Percentiles rank a stretch among this genome's conserved stretches.
phyloP scores from a whole-genome alignment of 1,140 invertebrate genomes.

The Whitmania pigra region DNA sequence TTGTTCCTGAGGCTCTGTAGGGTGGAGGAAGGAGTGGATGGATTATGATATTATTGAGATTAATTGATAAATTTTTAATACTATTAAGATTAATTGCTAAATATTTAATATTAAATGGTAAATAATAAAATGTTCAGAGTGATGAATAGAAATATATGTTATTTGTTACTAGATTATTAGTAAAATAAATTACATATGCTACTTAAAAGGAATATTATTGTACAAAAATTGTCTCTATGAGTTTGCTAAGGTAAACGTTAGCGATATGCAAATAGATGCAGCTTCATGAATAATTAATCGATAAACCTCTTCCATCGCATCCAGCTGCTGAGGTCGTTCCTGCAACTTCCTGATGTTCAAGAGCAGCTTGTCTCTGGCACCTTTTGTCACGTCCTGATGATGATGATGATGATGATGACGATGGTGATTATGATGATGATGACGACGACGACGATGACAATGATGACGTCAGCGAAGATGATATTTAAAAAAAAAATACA shows the following conservation, averaged over 20 bases:
- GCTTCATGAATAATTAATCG: not conserved
- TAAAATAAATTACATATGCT: not conserved
- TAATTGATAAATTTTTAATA: too few species aligned
- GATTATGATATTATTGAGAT: too few species aligned
- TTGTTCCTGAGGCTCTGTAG: not conserved
- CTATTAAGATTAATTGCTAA: too few species aligned
- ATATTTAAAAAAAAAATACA: too few species aligned
- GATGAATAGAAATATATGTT: not conserved
- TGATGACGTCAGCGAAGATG: not conserved
- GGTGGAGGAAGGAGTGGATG: too few species aligned
- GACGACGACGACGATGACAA: not conserved
- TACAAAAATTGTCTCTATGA: not conserved
- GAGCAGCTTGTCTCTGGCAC: constrained; percentile 81
- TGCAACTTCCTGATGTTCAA: constrained; percentile 73
- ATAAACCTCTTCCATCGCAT: constrained; percentile 40
- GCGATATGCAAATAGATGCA: not conserved
- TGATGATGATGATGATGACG: not conserved
- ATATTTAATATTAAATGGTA: constrained; percentile 46
- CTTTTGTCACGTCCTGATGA: constrained; percentile 70
- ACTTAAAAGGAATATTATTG: not conserved
- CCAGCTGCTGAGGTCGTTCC: constrained; percentile 55
- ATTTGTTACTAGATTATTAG: not conserved
- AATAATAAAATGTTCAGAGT: constrained; percentile 12
- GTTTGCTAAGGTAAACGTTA: not conserved
- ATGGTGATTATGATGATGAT: not conserved